Percentiles rank a stretch among this genome's conserved stretches.
Evolutionary conservation across 1,140 invertebrate species (phyloP).

Genomic region (Aphelenchoides avenae): DNA sequence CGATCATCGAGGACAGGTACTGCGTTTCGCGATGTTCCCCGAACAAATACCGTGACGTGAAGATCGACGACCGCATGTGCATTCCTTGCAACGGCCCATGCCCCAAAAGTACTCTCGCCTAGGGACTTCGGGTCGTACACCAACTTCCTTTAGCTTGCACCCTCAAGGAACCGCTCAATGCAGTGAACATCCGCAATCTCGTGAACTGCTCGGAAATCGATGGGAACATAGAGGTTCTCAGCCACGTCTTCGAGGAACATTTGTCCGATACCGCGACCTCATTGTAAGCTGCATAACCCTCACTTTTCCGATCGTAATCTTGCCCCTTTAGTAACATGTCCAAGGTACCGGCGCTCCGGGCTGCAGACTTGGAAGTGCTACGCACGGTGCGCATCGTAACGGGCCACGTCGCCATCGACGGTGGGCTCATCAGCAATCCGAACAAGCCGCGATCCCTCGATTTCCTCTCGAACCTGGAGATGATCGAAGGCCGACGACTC

Average conservation of each 20-base stretch:
- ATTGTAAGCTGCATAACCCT: background rate
- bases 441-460: constrained; percentile 25
- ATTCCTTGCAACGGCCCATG: constrained; percentile 32
- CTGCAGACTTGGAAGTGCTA: constrained; percentile 35
- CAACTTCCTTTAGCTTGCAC: constrained; percentile 29
- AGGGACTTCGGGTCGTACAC: background rate
- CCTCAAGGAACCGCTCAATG: constrained; percentile 19
- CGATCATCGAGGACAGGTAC: constrained; percentile 34
- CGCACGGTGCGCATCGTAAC: constrained; percentile 32
- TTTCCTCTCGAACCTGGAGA: constrained; percentile 38
- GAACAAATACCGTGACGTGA: constrained; percentile 28
- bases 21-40: constrained; percentile 36
- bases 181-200: constrained; percentile 29
- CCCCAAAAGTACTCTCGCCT: constrained; percentile 23
- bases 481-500: constrained; percentile 40
- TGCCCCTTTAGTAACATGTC: background rate
- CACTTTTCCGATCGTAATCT: background rate
- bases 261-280: constrained; percentile 15
- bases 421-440: constrained; percentile 12
- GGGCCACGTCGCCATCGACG: constrained; percentile 33
- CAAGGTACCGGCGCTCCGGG: constrained; percentile 19
- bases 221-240: constrained; percentile 40
- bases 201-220: constrained; percentile 40
- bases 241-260: constrained; percentile 33
- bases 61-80: constrained; percentile 25